Base-by-base conservation (phyloP, 2,888 invertebrate genomes). In the Autographa pulchrina region DNA sequence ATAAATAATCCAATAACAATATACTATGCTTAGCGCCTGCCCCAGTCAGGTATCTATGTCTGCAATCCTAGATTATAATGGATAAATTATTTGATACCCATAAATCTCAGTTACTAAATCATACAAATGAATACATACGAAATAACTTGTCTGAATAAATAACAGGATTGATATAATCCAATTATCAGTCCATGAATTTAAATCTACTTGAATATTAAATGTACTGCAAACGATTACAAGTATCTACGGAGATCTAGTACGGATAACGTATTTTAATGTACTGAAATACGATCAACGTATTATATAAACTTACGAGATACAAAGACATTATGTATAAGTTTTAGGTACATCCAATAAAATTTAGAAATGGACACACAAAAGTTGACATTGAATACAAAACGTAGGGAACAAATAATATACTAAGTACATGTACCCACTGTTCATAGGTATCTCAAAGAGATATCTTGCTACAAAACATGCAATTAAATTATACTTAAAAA, bases 1-100 rank as follows among this genome's bases (percentile, higher is more conserved):
- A 65, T 69, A 60, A 69, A 69, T 69, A 64, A 60, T 58, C 52
- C 32, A 41, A 31, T 20, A 54, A 52, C 38, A 52, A 32, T 54
- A 64, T 41, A 38, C 14, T 41, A 56, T 11, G 41, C 5, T 63
- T 59, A 59, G 32, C 54, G 54, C 54, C 54, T 25, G 54, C 13
- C 25, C 25, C 9, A 54, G 54, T 56, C 54, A 20, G 54, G 54
- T 56, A 13, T 13, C 13, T 13, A 13, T 20, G 20, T 56, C 20
- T 25, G 13, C 13, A 13, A 25, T 56, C 20, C 20, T 18, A 25
- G 14, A 6, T 56, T 25, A 3, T 56, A 25, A 13, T 56, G 20
- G 54, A 56, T 56, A 56, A 56, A 11, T 56, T 56, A 56, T 56
- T 25, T 20, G 5, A 48, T 25, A 11, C 9, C 54, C 9, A 56